A percentile compares a stretch with the other conserved stretches of the same genome.
Conservation (phyloP, 2,888 invertebrate genomes). For the Cyrtodaria siliqua region DNA sequence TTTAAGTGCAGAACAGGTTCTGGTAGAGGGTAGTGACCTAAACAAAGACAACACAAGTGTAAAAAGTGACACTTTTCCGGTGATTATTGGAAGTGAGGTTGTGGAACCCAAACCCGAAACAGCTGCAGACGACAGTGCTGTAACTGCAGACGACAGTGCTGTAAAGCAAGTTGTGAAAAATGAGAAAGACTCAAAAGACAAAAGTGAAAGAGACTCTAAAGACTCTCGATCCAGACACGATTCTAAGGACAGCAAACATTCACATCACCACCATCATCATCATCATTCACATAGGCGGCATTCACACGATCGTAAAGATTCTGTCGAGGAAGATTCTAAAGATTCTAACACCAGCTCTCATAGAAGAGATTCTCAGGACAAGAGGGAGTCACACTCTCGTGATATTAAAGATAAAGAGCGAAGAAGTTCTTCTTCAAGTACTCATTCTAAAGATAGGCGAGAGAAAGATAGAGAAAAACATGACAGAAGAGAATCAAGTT, state of each 20-base stretch:
- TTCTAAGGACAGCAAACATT: conserved; percentile 37
- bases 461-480: conserved; percentile 23
- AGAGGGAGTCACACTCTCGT: conserved; percentile 15
- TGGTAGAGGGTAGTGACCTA: background rate
- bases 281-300: conserved; percentile 39
- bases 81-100: too few relatives aligned
- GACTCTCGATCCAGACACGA: conserved; percentile 27
- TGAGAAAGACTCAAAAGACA: conserved; percentile 6
- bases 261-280: conserved; percentile 35
- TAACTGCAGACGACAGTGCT: conserved; percentile 4
- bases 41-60: conserved; percentile 5
- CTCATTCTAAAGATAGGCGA: conserved; percentile 30
- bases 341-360: conserved; percentile 17
- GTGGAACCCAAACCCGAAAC: too few relatives aligned
- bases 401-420: background rate
- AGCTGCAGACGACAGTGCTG: background rate
- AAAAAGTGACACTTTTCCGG: too few relatives aligned
- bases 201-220: conserved; percentile 2
- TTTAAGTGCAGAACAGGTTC: conserved; percentile 7
- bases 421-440: conserved; percentile 3
- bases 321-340: conserved; percentile 35
- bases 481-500: background rate
- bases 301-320: conserved; percentile 54
- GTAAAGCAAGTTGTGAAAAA: background rate
- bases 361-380: conserved; percentile 32